Evolutionary conservation across 1,140 invertebrate species (phyloP).

Genomic region (Cataglyphis hispanica): DNA sequence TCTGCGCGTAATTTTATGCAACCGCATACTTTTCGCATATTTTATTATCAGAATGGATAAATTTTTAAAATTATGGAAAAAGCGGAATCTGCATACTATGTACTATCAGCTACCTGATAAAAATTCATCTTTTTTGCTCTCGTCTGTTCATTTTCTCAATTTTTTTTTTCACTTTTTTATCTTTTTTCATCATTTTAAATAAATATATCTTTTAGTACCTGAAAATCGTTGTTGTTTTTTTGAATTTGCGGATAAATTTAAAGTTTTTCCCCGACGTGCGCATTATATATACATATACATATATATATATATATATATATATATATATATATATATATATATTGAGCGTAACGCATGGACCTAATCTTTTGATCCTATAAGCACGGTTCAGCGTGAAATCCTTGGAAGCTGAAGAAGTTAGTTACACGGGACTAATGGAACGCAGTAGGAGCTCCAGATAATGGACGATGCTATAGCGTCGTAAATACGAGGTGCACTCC

Average conservation of each 20-base stretch:
- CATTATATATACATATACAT: conserved; percentile 1
- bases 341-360: conserved; percentile 39
- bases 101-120: not conserved
- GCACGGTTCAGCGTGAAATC: conserved; percentile 61
- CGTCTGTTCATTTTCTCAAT: not conserved
- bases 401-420: conserved; percentile 63
- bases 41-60: conserved; percentile 11
- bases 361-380: conserved; percentile 65
- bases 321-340: conserved; percentile 26
- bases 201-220: not conserved
- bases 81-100: conserved; percentile 12
- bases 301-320: not conserved
- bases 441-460: conserved; percentile 59
- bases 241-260: conserved; percentile 43
- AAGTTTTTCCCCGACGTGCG: not conserved
- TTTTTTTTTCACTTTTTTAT: not conserved
- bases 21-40: conserved; percentile 39
- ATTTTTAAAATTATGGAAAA: conserved; percentile 14
- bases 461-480: conserved; percentile 55
- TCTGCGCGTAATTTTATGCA: not conserved
- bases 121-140: not conserved
- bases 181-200: not conserved
- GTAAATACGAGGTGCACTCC: conserved; percentile 54
- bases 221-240: conserved; percentile 20
- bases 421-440: conserved; percentile 62